A percentile compares a stretch with the other conserved stretches of the same genome.
Evolutionary conservation across 2,113 vertebrate genomes (phyloP).

Genomic region (Nycticebus coucang): DNA sequence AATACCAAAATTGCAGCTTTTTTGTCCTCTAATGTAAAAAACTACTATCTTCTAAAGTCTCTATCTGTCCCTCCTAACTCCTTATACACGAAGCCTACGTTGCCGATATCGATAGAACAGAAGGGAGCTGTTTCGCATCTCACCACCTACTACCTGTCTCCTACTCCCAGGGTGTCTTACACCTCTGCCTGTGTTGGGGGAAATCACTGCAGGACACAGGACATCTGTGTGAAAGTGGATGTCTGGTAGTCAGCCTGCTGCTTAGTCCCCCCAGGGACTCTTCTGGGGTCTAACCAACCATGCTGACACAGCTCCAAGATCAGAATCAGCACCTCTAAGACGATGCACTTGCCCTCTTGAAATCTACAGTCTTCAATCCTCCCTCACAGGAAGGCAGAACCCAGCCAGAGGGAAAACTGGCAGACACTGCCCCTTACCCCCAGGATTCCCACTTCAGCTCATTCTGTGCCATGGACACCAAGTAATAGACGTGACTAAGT

Average conservation of each 20-base stretch:
- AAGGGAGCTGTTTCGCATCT: neutral
- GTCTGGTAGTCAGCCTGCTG: too few relatives aligned
- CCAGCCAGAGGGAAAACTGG: neutral
- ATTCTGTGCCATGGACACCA: neutral
- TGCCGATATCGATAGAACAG: too few relatives aligned
- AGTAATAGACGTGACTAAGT: neutral
- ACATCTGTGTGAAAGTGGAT: neutral
- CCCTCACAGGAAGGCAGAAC: neutral
- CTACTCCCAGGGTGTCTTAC: neutral
- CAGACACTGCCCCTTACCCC: neutral
- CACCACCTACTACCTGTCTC: neutral
- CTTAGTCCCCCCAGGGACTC: fast-evolving
- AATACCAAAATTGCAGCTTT: neutral
- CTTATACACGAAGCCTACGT: neutral
- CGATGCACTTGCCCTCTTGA: neutral
- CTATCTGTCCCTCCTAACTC: too few relatives aligned
- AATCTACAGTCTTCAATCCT: neutral
- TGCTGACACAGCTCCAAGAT: neutral
- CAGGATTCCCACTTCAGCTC: neutral
- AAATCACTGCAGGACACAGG: neutral
- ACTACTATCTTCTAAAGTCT: neutral
- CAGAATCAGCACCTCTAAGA: too few relatives aligned
- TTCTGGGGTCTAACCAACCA: too few relatives aligned
- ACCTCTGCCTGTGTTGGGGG: neutral
- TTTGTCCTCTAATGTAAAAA: neutral